phyloP scores from a whole-genome alignment of 2,113 vertebrate species.

The Actinemys pallida region DNA sequence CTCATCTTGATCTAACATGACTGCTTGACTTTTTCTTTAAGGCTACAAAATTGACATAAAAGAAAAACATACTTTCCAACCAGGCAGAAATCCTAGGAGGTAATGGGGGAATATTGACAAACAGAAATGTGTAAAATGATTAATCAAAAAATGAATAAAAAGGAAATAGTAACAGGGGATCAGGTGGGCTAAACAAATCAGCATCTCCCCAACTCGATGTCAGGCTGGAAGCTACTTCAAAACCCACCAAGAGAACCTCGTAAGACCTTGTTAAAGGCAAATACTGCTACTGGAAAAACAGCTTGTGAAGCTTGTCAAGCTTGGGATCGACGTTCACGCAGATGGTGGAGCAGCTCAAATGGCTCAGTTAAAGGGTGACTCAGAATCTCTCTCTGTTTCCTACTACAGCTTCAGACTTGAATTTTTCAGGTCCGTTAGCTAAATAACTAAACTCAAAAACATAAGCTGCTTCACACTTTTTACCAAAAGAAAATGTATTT shows the following conservation, averaged over 20 bases:
- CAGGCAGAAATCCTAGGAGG: slow-evolving; percentile 74
- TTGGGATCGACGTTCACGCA: slow-evolving; percentile 34
- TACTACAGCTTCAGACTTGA: slow-evolving; percentile 50
- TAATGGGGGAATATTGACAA: slow-evolving; percentile 56
- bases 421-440: slow-evolving; percentile 54
- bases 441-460: slow-evolving; percentile 43
- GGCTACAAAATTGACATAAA: slow-evolving; percentile 67
- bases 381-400: slow-evolving; percentile 1
- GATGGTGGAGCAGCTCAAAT: slow-evolving; percentile 63
- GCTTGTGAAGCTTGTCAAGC: slow-evolving; percentile 32
- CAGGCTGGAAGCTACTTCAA: not conserved
- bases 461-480: slow-evolving; percentile 45
- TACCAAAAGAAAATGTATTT: slow-evolving; percentile 10
- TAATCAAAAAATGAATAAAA: slow-evolving; percentile 61
- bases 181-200: slow-evolving; percentile 41
- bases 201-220: not conserved
- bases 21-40: not conserved
- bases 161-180: slow-evolving; percentile 46
- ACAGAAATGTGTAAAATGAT: slow-evolving; percentile 55
- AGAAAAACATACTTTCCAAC: slow-evolving; percentile 58
- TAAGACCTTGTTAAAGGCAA: slow-evolving; percentile 4
- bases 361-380: slow-evolving; percentile 48
- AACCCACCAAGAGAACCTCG: not conserved
- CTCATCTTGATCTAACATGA: not conserved
- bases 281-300: slow-evolving; percentile 57